These are phyloP conservation scores for Philaenus spumarius DNA, from an alignment of 1,140 invertebrate species.

Conservation along the genomic window DNA sequence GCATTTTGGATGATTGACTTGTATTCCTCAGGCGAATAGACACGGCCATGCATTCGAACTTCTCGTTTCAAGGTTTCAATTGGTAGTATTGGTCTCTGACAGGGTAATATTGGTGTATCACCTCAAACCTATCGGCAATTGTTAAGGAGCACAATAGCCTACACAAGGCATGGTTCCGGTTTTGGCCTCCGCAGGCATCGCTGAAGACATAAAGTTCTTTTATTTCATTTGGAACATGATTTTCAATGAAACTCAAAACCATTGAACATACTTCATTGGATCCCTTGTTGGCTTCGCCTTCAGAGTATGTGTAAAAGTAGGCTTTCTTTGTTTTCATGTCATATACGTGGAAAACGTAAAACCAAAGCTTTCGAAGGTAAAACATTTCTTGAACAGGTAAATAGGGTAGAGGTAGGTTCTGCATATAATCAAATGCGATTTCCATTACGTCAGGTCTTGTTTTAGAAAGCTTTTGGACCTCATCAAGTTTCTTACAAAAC, in stretches of 20 bases:
- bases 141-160: no score
- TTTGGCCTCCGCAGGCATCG: no score
- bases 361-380: slow-evolving; percentile 24
- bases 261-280: slow-evolving; percentile 26
- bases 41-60: no score
- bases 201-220: background rate
- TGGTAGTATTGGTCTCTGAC: no score
- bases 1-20: no score
- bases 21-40: no score
- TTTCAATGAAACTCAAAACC: slow-evolving; percentile 10
- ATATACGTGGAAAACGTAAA: slow-evolving; percentile 19
- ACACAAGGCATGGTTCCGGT: no score
- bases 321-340: slow-evolving; percentile 21
- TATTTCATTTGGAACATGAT: background rate
- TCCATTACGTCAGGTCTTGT: background rate
- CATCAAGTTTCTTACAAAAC: slow-evolving; percentile 12
- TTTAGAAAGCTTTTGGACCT: background rate
- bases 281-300: slow-evolving; percentile 25
- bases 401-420: slow-evolving; percentile 7
- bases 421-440: no score
- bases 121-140: no score
- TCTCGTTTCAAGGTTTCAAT: no score
- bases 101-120: no score
- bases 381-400: slow-evolving; percentile 3
- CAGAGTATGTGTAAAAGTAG: slow-evolving; percentile 29